phyloP scores from a whole-genome alignment of 92 coral and sea anemone species.

The Paragorgia papillata region DNA sequence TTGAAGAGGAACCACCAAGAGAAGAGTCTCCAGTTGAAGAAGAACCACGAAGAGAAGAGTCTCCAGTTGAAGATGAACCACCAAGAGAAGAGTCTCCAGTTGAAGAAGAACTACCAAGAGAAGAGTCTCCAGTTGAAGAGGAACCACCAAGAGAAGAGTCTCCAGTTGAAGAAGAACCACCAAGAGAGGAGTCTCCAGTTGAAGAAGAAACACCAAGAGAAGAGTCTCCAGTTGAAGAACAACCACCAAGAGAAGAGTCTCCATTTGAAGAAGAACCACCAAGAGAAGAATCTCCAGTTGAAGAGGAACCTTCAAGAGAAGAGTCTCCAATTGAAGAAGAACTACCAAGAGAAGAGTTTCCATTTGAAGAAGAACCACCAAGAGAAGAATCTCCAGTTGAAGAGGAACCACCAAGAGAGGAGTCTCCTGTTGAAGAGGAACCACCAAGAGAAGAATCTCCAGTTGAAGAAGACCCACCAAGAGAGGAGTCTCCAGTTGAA shows the following conservation, averaged over 20 bases:
- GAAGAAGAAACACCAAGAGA: background rate
- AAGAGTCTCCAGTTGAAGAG: background rate
- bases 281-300: background rate
- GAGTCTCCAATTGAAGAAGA: background rate
- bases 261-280: background rate
- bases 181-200: conserved; percentile 67
- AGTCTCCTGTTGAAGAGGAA: conserved; percentile 50
- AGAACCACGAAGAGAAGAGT: background rate
- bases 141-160: background rate
- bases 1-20: conserved; percentile 41
- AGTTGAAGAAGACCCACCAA: conserved; percentile 70
- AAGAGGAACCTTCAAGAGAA: background rate
- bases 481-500: conserved; percentile 81
- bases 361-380: background rate
- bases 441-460: conserved; percentile 68
- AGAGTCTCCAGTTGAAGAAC: background rate
- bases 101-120: background rate
- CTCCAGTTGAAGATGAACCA: background rate
- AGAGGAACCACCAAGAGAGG: conserved; percentile 50
- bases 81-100: background rate
- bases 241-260: background rate
- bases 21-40: background rate
- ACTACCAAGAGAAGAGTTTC: background rate
- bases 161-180: conserved; percentile 42
- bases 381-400: background rate